Conservation (phyloP, 2,113 vertebrate species). For the Phyllostomus hastatus region DNA sequence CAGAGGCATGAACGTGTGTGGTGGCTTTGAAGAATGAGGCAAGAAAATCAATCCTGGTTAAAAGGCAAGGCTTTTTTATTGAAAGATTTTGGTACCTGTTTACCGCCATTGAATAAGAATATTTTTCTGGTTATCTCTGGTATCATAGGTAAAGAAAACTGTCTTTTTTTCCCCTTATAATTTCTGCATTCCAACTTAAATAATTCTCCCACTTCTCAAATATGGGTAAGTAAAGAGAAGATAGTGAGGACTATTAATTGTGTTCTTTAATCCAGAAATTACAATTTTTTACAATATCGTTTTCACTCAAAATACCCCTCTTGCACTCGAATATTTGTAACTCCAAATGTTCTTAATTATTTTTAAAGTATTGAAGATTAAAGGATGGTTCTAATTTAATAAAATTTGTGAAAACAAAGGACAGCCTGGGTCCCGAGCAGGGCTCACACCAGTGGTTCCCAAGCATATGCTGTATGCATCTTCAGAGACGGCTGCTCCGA, state of each 20-base stretch:
- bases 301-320: background rate
- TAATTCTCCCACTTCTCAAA: background rate
- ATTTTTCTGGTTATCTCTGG: background rate
- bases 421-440: background rate
- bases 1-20: background rate
- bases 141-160: background rate
- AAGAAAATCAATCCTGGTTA: background rate
- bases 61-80: background rate
- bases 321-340: background rate
- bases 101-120: background rate
- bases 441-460: background rate
- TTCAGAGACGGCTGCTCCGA: background rate
- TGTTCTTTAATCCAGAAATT: slow-evolving; percentile 23
- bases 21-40: background rate
- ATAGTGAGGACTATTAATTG: background rate
- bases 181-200: slow-evolving; percentile 7
- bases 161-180: background rate
- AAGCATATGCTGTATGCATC: background rate
- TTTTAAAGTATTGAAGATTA: background rate
- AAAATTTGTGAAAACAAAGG: background rate
- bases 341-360: background rate
- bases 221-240: background rate
- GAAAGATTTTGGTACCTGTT: background rate
- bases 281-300: background rate
- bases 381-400: background rate